Base-by-base conservation (phyloP, 2,888 invertebrate genomes). In the Lycaena phlaeas region DNA sequence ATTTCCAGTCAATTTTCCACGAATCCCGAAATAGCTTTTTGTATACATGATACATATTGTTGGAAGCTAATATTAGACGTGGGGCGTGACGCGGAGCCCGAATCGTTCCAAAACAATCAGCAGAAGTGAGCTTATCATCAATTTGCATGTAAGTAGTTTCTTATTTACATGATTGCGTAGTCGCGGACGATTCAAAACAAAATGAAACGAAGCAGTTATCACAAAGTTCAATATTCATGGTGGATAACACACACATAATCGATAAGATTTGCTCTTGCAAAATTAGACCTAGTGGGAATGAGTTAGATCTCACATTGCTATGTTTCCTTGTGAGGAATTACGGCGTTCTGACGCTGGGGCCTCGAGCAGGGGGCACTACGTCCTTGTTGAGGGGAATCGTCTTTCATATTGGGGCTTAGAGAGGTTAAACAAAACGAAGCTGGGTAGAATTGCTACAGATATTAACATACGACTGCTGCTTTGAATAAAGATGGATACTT, bases 321-420 rank as follows among this genome's bases (percentile, higher is more conserved):
- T 42, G 51, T 55, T 12, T 11, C 51, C 42, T 45, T 45, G 51
- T 51, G 43, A 41, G 49, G 51, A 59, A 45, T 52, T 58, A 66
- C 64, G 46, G 46, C 57, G 54, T 59, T 47, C 67, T 66, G 53
- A 49, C 43, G 45, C 41, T 51, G 38, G 41, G 43, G 46, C 42
- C 49, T 44, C 42, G 45, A 46, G 45, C 48, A 51, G 56, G 54
- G 54, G 54, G 53, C 59, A 53, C 54, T 51, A 56, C 59, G 60
- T 64, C 59, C 60, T 66, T 61, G 59, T 55, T 60, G 57, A 61
- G 60, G 54, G 53, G 57, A 70, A 54, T 62, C 65, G 59, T 62
- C 61, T 68, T 68, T 67, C 63, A 67, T 71, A 70, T 68, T 65
- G 62, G 61, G 56, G 60, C 58, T 63, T 62, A 58, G 59, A 52